Evolutionary conservation across 2,888 invertebrate genomes (phyloP), one percentile per base, ranked within the genome.

Genomic region (Tholera decimalis): DNA sequence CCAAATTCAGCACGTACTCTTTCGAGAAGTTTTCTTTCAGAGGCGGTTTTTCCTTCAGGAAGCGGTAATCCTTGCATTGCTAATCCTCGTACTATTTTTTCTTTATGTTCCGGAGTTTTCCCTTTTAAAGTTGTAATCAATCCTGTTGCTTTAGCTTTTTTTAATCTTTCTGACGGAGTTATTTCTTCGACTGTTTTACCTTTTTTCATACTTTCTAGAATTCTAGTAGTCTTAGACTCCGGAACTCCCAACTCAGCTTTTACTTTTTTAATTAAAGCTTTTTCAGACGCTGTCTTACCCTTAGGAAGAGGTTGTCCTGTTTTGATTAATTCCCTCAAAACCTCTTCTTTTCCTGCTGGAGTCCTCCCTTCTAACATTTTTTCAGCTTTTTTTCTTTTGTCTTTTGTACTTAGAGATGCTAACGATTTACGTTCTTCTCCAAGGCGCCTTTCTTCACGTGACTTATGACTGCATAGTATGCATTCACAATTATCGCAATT

Each of bases 381-480:
- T 51, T 77, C 66, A 8, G 72, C 67, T 55, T 49, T 60, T 18
- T 59, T 77, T 30, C 43, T 63, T 43, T 56, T 62, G 51, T 60
- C 54, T 54, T 57, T 76, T 13, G 26, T 8, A 15, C 56, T 43
- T 20, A 41, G 22, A 7, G 58, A 49, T 24, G 11, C 26, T 24
- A 51, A 15, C 2, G 64, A 65, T 39, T 77, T 73, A 5, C 58
- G 47, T 13, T 51, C 13, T 44, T 57, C 39, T 3, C 53, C 67
- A 1, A 51, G 26, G 6, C 46, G 67, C 5, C 68, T 58, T 28
- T 54, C 24, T 51, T 60, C 39, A 4, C 9, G 8, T 59, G 15
- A 30, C 88, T 73, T 70, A 89, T 91, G 24, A 89, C 91, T 49
- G 66, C 92, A 92, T 3, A 92, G 82, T 62, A 92, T 89, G 61